Conservation (phyloP, 2,888 invertebrate species). For the Leucoptera coffeella region DNA sequence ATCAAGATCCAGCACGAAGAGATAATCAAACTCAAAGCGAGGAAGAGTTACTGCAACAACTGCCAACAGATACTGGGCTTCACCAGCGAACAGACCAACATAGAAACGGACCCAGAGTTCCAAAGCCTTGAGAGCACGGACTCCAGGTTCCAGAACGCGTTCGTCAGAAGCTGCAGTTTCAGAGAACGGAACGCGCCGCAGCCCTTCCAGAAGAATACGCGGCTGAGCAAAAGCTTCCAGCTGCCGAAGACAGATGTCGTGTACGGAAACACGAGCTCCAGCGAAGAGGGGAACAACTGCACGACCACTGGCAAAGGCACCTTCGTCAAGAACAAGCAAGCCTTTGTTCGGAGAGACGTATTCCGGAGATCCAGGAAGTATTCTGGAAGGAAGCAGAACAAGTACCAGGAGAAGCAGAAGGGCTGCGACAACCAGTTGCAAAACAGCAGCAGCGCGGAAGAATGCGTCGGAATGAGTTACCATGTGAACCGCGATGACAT, state of each 20-base stretch:
- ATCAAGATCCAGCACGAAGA: constrained; percentile 65
- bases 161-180: constrained; percentile 44
- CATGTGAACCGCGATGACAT: constrained; percentile 50
- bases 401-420: constrained; percentile 28
- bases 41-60: constrained; percentile 41
- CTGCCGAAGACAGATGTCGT: constrained; percentile 37
- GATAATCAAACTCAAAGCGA: constrained; percentile 57
- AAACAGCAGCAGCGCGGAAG: constrained; percentile 41
- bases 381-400: constrained; percentile 38
- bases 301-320: constrained; percentile 40
- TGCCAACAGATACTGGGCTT: constrained; percentile 45
- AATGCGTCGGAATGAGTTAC: constrained; percentile 40
- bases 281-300: constrained; percentile 40
- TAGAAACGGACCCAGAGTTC: constrained; percentile 47
- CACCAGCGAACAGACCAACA: constrained; percentile 47
- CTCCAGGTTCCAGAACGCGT: constrained; percentile 39
- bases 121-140: constrained; percentile 47
- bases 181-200: constrained; percentile 44
- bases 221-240: constrained; percentile 46
- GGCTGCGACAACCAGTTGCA: constrained; percentile 24
- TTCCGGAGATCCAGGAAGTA: constrained; percentile 45
- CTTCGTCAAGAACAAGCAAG: constrained; percentile 55
- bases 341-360: constrained; percentile 40
- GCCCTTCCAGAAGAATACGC: constrained; percentile 46
- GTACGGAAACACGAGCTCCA: constrained; percentile 43